Percentiles rank a stretch among this genome's conserved stretches.
These are phyloP conservation scores for Mycteria americana DNA, from an alignment of 2,797 vertebrate genomes.

Conservation along the genomic window DNA sequence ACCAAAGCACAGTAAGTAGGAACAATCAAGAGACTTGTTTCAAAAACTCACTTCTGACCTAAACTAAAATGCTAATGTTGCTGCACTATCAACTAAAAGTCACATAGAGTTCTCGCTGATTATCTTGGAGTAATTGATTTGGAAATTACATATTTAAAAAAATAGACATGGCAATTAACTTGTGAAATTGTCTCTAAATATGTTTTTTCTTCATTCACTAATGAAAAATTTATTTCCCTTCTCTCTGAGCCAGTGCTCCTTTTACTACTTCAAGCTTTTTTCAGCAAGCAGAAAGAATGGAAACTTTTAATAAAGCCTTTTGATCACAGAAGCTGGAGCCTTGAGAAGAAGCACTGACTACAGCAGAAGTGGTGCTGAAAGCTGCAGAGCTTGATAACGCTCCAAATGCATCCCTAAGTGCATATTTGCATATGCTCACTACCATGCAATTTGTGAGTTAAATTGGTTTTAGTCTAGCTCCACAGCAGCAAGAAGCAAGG, in stretches of 20 bases:
- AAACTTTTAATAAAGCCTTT: background rate
- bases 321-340: background rate
- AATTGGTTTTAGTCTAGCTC: background rate
- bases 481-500: background rate
- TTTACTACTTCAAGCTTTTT: background rate
- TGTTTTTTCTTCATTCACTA: background rate
- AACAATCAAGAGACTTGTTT: background rate
- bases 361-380: background rate
- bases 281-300: constrained; percentile 15
- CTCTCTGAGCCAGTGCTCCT: background rate
- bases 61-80: background rate
- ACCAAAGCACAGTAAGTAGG: background rate
- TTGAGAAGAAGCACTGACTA: background rate
- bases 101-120: background rate
- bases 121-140: background rate
- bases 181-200: background rate
- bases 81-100: background rate
- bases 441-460: background rate
- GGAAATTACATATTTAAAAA: background rate
- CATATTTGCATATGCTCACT: background rate
- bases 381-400: background rate
- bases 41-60: background rate
- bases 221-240: background rate
- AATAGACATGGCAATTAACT: background rate
- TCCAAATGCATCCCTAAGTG: background rate